Base-by-base conservation (phyloP, 2,888 invertebrate species). In the Timandra comae region DNA sequence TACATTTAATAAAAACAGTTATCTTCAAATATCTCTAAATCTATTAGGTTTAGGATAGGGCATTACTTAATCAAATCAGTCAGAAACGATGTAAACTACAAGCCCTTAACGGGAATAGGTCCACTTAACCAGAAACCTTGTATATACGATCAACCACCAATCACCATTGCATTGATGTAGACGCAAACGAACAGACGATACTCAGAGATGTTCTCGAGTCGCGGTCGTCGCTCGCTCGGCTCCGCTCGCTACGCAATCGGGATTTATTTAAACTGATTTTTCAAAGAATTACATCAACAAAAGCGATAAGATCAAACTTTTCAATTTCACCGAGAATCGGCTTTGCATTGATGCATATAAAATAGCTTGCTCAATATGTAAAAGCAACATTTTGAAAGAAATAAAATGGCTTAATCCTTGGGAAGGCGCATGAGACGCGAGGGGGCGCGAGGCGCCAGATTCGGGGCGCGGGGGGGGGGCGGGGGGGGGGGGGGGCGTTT, bases 311-410 rank as follows among this genome's bases (percentile, higher is more conserved):
- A 19, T 34, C 22, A 39, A 45, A 45, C 41, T 45, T 45, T 41
- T 37, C 41, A 39, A 45, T 45, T 35, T 37, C 27, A 32, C 29
- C 30, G 24, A 24, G 24, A 9, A 10, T 26, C 34, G 29, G 32
- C 33, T 41, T 35, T 39, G 31, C 38, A 33, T 34, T 37, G 41
- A 45, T 41, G 29, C 38, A 41, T 41, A 41, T 35, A 41, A 41
- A 45, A 37, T 33, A 24, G 25, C 37, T 35, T 24, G 37, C 35
- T 27, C 27, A 19, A 33, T 27, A 34, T 35, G 34, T 36, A 30
- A 32, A 9, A 5, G 29, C 38, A 29, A 30, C 29, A 28, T 30
- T 32, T 32, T 22, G 28, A 27, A 13, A 20, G 25, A 12, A 34
- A 30, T 35, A 34, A 38, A 38, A 41, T 33, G 40, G 16, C 33